Evolutionary conservation across 2,888 invertebrate genomes (phyloP), one percentile per base, ranked within the genome.

Genomic region (Dexiosoma caninum): DNA sequence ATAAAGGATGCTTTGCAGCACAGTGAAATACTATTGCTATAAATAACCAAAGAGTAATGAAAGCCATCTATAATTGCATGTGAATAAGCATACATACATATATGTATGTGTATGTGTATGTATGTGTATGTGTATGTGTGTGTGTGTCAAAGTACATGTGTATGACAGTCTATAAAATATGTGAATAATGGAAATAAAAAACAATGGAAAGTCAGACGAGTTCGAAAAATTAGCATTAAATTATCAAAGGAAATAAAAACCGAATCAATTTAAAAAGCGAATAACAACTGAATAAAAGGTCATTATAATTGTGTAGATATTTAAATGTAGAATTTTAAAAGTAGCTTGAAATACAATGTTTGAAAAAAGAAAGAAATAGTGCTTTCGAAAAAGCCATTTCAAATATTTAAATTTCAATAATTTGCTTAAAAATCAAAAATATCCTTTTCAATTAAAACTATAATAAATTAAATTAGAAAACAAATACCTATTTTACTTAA

Each of bases 221-320:
- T 42, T 21, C 16, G 30, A 40, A 32, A 62, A 60, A 30, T 10
- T n/a, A 59, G 14, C 51, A 53, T n/a, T n/a, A 16, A 19, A 14
- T n/a, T 21, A 40, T 9, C 10, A 49, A 27, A 42, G 60, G 35
- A 57, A 23, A 23, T 5, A 46, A 64, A 30, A 44, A 23, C 19
- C 12, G 7, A 67, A 42, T 42, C 23, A 42, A 69, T 57, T n/a
- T 23, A 35, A n/a, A 59, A 75, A 59, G 16, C n/a, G 35, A 57
- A 74, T 46, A 21, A 19, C 8, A 14, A 16, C 46, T 23, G 19
- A 49, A 70, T 44, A 30, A 64, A 35, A 35, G 2, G 16, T 49
- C 16, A 60, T 6, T 12, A 44, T 27, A 19, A 19, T 49, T 70
- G 35, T 57, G 44, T 44, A 72, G 60, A 72, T 40, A 72, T 40